Evolutionary conservation across 1,140 invertebrate species (phyloP), one percentile per base, ranked within the genome.

Genomic region (Vanessa tameamea): DNA sequence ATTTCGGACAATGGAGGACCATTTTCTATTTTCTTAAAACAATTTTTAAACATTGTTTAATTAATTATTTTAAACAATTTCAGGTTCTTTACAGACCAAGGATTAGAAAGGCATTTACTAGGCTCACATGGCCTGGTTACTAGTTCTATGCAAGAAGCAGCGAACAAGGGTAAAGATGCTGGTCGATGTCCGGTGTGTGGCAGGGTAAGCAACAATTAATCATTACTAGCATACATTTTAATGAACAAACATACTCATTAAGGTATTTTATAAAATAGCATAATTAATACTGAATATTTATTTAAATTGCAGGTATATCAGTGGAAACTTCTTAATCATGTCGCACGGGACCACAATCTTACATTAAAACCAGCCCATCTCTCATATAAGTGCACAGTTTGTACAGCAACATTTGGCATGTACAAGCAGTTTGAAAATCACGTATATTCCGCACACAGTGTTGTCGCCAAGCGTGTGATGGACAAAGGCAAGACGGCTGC

Each of bases 371-470:
- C 98, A 14, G 98, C 97, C 55, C 97, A 98, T 92, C 93, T 98
- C 51, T 98, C 97, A 12, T 98, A 98, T 94, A 98, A 98, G 88
- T 98, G 98, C 92, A 98, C 98, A 63, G 98, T 98, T n/a, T 98
- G 98, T 92, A 98, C 98, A 70, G 97, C 98, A 64, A 98, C 97
- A 47, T 98, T 98, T 88, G 97, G 97, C 72, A 98, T 98, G 96
- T 98, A 98, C 93, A 98, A 98, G 92, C 96, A 98, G 80, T 98
- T 98, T 86, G 98, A 98, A 86, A 98, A 97, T 88, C 98, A 98
- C 90, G 98, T 98, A 0, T 98, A 98, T 83, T 97, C 97, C 20
- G 97, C 97, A 13, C 98, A 98, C 84, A 98, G 97, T 91, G 96
- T 97, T n/a, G 96, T 97, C 11, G 96, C 96, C 13, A 97, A 97